Conservation (phyloP, 2,113 vertebrate species). For the Lophochroa leadbeateri region DNA sequence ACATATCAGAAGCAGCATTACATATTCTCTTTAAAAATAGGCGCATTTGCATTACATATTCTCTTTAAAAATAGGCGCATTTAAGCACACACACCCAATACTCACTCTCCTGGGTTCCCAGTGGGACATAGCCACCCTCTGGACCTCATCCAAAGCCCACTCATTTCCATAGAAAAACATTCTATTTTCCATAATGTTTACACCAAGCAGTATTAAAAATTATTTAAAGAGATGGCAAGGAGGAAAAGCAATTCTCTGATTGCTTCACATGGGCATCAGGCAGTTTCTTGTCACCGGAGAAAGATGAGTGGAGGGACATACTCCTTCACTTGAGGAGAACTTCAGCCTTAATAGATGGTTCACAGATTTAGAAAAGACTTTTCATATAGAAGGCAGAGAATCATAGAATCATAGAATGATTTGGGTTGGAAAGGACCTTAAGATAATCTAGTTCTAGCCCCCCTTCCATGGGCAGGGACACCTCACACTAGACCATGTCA, state of each 20-base stretch:
- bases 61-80: background rate
- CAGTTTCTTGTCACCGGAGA: background rate
- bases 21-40: background rate
- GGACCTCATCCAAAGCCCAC: background rate
- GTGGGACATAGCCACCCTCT: accelerated
- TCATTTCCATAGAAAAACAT: background rate
- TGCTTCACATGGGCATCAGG: accelerated
- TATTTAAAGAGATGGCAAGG: background rate
- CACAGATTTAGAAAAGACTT: background rate
- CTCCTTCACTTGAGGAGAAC: background rate
- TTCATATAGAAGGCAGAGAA: background rate
- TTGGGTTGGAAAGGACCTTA: background rate
- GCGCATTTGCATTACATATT: background rate
- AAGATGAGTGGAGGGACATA: background rate
- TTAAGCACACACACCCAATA: accelerated
- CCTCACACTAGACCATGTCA: background rate
- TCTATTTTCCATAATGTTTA: background rate
- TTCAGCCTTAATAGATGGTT: background rate
- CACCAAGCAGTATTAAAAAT: background rate
- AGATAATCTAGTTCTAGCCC: background rate
- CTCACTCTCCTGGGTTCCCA: background rate
- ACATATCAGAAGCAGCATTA: background rate
- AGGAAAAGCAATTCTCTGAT: background rate
- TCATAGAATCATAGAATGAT: background rate
- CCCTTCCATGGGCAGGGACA: background rate